Evolutionary conservation across 1,140 invertebrate genomes (phyloP), one percentile per base, ranked within the genome.

Genomic region (Pinna nobilis): DNA sequence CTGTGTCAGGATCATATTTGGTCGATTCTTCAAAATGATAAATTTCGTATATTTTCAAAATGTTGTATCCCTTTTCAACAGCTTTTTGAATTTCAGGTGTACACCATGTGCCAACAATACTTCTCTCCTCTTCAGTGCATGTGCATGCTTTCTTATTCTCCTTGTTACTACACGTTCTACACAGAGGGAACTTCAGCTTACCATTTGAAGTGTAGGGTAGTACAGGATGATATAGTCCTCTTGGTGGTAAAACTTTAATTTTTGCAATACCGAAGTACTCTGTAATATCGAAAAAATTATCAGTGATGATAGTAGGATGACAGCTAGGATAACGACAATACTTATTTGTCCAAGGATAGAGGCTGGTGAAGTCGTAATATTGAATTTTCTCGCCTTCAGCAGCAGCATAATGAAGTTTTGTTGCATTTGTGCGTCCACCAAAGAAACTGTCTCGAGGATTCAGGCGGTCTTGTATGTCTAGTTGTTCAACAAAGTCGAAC

Each of bases 51-150:
- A 88, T 77, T n/a, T 85, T 59, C 7, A 84, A 0, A 41, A 90
- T 72, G 70, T 73, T 70, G 47, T 90, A 89, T 2, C 87, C 87
- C 33, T 64, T 70, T 44, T 83, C 41, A 3, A 88, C 25, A 0
- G 89, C 89, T 65, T 84, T 81, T 39, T 67, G 35, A n/a, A 90
- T 18, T 78, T 90, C 88, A 39, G 84, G 76, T 7, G 80, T 75
- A 0, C 86, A 81, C 85, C 88, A 90, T 5, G 86, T 88, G 47
- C 89, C 88, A 0, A 64, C 79, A 15, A 90, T 72, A 13, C 64
- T 28, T 20, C 87, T 68, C 30, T 90, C 44, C 32, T 63, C 39
- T 18, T 68, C 39, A 4, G 32, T 70, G 71, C 64, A 65, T 4
- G 2, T 33, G 39, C 73, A 75, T n/a, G 4, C 28, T n/a, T 65